These are phyloP conservation scores for Cylas formicarius DNA, from an alignment of 1,140 invertebrate species.

Conservation along the genomic window DNA sequence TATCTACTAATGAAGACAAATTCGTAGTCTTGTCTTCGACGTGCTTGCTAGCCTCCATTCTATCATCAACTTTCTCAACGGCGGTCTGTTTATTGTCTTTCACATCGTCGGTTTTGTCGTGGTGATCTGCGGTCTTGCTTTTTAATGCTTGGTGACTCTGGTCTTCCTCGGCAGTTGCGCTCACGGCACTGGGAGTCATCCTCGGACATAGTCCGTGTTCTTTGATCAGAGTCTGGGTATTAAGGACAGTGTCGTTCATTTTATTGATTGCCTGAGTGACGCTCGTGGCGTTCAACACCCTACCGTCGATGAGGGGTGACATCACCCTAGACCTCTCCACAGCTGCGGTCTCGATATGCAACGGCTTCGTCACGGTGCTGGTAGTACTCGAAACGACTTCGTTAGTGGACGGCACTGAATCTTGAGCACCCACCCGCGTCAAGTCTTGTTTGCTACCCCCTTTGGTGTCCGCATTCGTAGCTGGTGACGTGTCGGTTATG, in stretches of 20 bases:
- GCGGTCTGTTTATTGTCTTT: conserved; percentile 10
- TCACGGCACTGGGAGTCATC: conserved; percentile 26
- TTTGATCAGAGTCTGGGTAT: conserved; percentile 38
- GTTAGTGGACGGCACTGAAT: conserved; percentile 28
- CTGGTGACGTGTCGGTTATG: neutral
- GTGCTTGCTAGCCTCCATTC: neutral
- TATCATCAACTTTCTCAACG: neutral
- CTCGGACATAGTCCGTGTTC: conserved; percentile 32
- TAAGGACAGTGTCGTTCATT: conserved; percentile 41
- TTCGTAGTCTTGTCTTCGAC: conserved; percentile 7
- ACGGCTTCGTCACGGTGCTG: conserved; percentile 35
- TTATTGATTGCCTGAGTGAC: conserved; percentile 39
- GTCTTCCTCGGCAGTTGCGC: conserved; percentile 20
- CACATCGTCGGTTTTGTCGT: conserved; percentile 13
- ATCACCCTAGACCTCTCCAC: conserved; percentile 25
- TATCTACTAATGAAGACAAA: neutral
- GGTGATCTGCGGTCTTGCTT: conserved; percentile 10
- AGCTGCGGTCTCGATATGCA: conserved; percentile 37
- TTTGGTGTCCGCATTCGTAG: conserved; percentile 1
- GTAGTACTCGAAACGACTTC: conserved; percentile 38
- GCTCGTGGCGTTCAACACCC: conserved; percentile 38
- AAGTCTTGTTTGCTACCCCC: conserved; percentile 13
- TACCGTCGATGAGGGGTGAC: conserved; percentile 34
- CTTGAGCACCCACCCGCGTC: neutral
- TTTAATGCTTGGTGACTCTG: no score